phyloP scores from a whole-genome alignment of 2,797 vertebrate genomes.

The Hydrocynus forskahlii region DNA sequence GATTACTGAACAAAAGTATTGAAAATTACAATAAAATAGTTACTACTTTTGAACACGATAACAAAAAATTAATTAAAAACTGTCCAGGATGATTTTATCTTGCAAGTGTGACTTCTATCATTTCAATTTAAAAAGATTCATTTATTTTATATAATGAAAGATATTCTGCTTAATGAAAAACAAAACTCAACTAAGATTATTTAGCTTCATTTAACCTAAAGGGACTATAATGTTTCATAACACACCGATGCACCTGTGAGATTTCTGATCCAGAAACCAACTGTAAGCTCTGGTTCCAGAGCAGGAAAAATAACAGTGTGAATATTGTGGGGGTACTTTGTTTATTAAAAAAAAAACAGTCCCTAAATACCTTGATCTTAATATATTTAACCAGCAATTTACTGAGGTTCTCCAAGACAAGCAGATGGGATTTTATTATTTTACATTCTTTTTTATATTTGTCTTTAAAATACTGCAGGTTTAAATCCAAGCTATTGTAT shows the following conservation, averaged over 20 bases:
- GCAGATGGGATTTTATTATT: background rate
- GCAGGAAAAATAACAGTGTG: background rate
- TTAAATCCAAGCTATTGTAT: constrained; percentile 14
- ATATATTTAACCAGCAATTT: background rate
- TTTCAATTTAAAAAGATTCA: background rate
- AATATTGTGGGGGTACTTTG: background rate
- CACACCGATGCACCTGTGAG: no score
- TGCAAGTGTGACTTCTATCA: background rate
- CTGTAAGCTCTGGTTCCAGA: background rate
- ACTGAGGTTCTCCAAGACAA: background rate
- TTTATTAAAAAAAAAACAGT: no score
- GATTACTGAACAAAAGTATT: no score
- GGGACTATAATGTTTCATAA: background rate
- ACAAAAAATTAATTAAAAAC: background rate
- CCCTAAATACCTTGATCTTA: background rate
- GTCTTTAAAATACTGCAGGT: background rate
- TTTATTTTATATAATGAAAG: background rate
- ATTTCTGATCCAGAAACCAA: no score
- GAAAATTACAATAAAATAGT: background rate
- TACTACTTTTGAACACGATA: background rate
- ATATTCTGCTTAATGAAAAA: background rate
- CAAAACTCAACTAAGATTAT: background rate
- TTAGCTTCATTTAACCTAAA: background rate
- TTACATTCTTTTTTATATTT: background rate
- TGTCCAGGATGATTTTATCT: background rate